phyloP scores from a whole-genome alignment of 2,113 vertebrate species.

The Nibea albiflora region DNA sequence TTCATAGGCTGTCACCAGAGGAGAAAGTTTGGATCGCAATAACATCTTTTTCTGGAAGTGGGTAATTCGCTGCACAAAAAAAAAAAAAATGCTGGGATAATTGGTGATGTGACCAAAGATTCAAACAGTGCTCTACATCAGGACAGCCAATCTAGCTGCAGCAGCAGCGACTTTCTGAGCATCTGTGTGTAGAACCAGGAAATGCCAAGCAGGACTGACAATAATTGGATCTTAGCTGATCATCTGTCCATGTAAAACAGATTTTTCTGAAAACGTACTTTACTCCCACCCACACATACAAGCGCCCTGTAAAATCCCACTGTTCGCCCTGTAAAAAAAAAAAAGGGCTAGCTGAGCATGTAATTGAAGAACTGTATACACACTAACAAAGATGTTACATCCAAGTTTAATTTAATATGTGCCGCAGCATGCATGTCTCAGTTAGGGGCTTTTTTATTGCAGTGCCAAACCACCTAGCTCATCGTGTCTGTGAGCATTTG shows the following conservation, averaged over 20 bases:
- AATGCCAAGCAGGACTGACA: too few relatives aligned
- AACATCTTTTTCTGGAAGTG: not conserved
- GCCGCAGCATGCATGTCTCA: not conserved
- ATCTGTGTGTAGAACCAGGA: too few relatives aligned
- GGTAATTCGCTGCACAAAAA: not conserved
- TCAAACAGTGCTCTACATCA: too few relatives aligned
- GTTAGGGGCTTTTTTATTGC: not conserved
- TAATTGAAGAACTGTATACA: conserved; percentile 6
- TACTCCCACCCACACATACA: too few relatives aligned
- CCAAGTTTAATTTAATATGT: not conserved
- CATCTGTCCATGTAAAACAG: too few relatives aligned
- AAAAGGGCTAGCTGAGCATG: conserved; percentile 14
- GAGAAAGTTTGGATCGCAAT: not conserved
- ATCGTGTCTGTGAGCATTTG: not conserved
- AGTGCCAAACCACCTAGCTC: not conserved
- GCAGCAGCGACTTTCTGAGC: too few relatives aligned
- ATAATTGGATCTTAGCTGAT: too few relatives aligned
- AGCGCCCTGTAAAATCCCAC: not conserved
- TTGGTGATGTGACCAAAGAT: not conserved
- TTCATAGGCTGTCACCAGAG: not conserved
- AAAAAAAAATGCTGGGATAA: not conserved
- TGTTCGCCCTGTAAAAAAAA: not conserved
- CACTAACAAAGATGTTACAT: conserved; percentile 3
- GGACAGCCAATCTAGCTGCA: too few relatives aligned
- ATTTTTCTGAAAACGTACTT: too few relatives aligned